A percentile compares a stretch with the other conserved stretches of the same genome.
These are phyloP conservation scores for Pseudopodoces humilis DNA, from an alignment of 2,113 vertebrate genomes.

Conservation along the genomic window DNA sequence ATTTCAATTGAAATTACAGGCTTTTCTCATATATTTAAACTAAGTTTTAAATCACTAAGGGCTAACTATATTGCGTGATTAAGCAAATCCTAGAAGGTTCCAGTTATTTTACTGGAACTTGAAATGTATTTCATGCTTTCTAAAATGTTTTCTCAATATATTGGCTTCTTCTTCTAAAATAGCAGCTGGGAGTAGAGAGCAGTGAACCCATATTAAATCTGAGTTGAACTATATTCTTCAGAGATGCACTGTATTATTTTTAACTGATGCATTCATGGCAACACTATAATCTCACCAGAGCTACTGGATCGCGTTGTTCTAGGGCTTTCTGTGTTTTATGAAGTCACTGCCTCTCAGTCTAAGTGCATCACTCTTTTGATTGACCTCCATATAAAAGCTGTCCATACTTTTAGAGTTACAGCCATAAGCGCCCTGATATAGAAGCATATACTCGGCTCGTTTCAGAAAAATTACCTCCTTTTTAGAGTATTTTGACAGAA, in stretches of 20 bases:
- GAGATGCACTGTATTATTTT: background rate
- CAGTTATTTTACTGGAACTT: background rate
- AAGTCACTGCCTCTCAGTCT: background rate
- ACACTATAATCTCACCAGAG: background rate
- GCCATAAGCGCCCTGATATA: background rate
- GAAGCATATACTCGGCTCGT: background rate
- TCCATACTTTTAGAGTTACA: background rate
- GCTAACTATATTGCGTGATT: background rate
- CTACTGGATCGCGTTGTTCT: background rate
- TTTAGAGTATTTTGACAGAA: background rate
- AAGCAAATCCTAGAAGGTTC: background rate
- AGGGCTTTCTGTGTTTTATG: background rate
- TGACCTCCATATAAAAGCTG: background rate
- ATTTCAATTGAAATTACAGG: background rate
- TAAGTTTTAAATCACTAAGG: background rate
- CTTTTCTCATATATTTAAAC: background rate
- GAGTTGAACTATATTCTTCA: background rate
- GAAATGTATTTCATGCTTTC: background rate
- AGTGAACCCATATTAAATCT: background rate
- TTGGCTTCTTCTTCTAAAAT: background rate
- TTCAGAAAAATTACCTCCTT: background rate
- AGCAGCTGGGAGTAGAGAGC: background rate
- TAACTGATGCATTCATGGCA: background rate
- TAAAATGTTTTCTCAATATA: background rate
- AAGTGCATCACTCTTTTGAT: background rate